Evolutionary conservation across 2,888 invertebrate species (phyloP).

Genomic region (Atethmia centrago): DNA sequence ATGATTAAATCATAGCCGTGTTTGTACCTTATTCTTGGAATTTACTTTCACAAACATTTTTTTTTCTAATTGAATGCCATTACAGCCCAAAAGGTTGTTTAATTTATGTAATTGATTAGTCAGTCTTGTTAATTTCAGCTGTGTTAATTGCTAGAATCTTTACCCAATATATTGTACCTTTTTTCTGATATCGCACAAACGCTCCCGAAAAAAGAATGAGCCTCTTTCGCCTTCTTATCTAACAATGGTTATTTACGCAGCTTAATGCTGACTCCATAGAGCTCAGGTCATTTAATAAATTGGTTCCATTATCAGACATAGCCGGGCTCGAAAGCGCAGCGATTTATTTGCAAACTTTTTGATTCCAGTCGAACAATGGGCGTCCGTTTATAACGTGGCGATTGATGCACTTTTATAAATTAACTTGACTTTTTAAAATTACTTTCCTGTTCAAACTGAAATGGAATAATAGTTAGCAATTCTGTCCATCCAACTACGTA

Average conservation of each 20-base stretch:
- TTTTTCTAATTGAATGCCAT: neutral
- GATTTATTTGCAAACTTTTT: constrained; percentile 74
- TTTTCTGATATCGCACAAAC: neutral
- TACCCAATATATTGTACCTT: neutral
- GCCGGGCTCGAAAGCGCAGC: constrained; percentile 65
- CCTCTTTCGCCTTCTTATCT: constrained; percentile 8
- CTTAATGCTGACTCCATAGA: constrained; percentile 59
- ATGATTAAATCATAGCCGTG: constrained; percentile 27
- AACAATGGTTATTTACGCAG: constrained; percentile 38
- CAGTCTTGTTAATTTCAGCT: neutral
- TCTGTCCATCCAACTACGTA: neutral
- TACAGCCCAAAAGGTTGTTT: neutral
- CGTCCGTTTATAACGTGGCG: constrained; percentile 25
- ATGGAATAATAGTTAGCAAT: neutral
- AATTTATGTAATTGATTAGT: neutral
- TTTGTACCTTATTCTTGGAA: neutral
- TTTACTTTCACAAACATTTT: neutral
- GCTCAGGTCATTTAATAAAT: constrained; percentile 70
- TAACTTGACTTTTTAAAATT: constrained; percentile 24
- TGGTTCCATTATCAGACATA: constrained; percentile 73
- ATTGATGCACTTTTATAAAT: constrained; percentile 36
- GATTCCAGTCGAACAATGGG: constrained; percentile 64
- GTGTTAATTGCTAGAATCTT: neutral
- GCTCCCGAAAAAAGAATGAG: neutral
- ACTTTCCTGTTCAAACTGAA: constrained; percentile 6